Percentiles rank a stretch among this genome's conserved stretches.
Conservation (phyloP, 1,140 invertebrate species). For the Nephila pilipes region DNA sequence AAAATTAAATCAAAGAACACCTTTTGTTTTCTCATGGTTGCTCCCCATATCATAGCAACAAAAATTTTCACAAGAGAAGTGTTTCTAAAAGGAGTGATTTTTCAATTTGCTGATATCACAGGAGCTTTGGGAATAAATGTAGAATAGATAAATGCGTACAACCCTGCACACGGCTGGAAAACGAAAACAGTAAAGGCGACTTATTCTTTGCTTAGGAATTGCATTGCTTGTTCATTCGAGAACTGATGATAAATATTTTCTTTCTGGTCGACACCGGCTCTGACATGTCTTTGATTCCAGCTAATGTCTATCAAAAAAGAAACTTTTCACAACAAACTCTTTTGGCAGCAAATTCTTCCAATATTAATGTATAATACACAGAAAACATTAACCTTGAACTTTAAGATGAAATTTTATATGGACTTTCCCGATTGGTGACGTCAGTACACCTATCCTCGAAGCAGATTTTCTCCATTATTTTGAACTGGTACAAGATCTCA, state of each 20-base stretch:
- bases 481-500: slow-evolving; percentile 56
- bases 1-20: not conserved
- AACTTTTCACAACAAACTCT: not conserved
- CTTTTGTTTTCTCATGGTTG: too few species aligned
- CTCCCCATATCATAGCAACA: too few species aligned
- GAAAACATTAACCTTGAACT: slow-evolving; percentile 37
- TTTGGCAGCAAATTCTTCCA: slow-evolving; percentile 51
- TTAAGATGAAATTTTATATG: slow-evolving; percentile 43
- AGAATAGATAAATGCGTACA: not conserved
- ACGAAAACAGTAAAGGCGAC: not conserved
- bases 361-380: slow-evolving; percentile 62
- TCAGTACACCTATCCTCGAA: slow-evolving; percentile 41
- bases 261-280: slow-evolving; percentile 70
- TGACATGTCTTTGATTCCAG: not conserved
- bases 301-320: slow-evolving; percentile 18
- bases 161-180: not conserved
- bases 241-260: slow-evolving; percentile 5
- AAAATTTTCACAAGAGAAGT: not conserved
- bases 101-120: not conserved
- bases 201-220: slow-evolving; percentile 7
- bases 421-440: slow-evolving; percentile 54
- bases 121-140: not conserved
- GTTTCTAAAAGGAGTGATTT: not conserved
- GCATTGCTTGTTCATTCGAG: slow-evolving; percentile 49
- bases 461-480: slow-evolving; percentile 74